These are phyloP conservation scores for Probaryconus sp. DNA, from an alignment of 1,140 invertebrate species.

Conservation along the genomic window DNA sequence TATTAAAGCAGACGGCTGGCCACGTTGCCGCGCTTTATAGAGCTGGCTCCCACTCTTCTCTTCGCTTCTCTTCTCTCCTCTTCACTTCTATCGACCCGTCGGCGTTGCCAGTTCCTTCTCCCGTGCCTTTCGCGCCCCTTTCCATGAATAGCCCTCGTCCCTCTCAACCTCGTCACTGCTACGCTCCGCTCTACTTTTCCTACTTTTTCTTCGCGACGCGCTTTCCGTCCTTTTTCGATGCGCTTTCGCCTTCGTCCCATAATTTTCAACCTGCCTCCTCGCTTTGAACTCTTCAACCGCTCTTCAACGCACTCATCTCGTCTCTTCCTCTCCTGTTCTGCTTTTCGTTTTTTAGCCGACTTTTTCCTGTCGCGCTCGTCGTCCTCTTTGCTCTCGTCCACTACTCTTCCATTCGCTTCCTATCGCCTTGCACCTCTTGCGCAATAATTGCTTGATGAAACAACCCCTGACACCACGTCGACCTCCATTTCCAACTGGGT, in stretches of 20 bases:
- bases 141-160: conserved; percentile 65
- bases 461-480: conserved; percentile 47
- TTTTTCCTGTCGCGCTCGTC: conserved; percentile 8
- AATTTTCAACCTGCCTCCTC: conserved; percentile 46
- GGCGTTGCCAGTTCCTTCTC: conserved; percentile 74
- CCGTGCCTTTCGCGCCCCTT: conserved; percentile 73
- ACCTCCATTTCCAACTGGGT: conserved; percentile 49
- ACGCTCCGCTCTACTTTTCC: conserved; percentile 19
- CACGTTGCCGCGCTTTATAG: conserved; percentile 69
- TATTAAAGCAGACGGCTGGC: conserved; percentile 76
- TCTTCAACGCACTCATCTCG: not conserved
- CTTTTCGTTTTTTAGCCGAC: not conserved
- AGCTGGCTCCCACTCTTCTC: conserved; percentile 70
- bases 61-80: no score
- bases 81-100: conserved; percentile 77
- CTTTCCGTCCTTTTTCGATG: conserved; percentile 21
- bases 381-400: conserved; percentile 15
- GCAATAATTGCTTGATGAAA: conserved; percentile 61
- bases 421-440: conserved; percentile 17
- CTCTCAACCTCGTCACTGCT: conserved; percentile 31
- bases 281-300: conserved; percentile 34
- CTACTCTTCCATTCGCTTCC: not conserved
- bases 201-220: conserved; percentile 28
- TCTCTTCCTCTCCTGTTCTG: conserved; percentile 14
- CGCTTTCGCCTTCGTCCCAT: conserved; percentile 36